phyloP scores from a whole-genome alignment of 2,888 invertebrate species.

The Lasioglossum calceatum region DNA sequence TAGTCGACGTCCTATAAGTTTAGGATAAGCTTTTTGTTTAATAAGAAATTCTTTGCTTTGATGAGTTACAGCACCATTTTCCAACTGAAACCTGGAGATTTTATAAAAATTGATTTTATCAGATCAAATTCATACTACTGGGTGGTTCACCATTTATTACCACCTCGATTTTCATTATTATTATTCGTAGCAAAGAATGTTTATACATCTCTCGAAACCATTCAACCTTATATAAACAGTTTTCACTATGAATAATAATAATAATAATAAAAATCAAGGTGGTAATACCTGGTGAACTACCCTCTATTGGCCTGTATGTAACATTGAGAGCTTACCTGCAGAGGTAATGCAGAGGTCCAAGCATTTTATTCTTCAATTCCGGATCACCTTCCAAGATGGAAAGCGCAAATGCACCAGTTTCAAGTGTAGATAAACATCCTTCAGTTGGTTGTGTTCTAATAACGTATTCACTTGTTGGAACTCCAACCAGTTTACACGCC shows the following conservation, averaged over 20 bases:
- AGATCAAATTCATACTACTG: background rate
- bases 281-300: too few relatives aligned
- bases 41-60: constrained; percentile 96
- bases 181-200: too few relatives aligned
- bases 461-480: constrained; percentile 92
- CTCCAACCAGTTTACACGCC: constrained; percentile 92
- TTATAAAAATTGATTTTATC: background rate
- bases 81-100: constrained; percentile 88
- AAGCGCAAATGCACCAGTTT: constrained; percentile 93
- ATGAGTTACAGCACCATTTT: constrained; percentile 96
- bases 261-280: too few relatives aligned
- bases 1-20: constrained; percentile 92
- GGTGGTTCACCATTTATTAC: too few relatives aligned
- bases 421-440: constrained; percentile 95
- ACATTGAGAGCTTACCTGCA: constrained; percentile 86
- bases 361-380: constrained; percentile 88
- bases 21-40: constrained; percentile 92
- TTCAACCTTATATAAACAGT: too few relatives aligned
- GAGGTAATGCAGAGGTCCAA: constrained; percentile 92
- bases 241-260: too few relatives aligned
- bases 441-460: constrained; percentile 97
- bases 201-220: too few relatives aligned
- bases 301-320: too few relatives aligned
- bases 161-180: too few relatives aligned
- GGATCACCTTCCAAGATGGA: constrained; percentile 90